phyloP scores from a whole-genome alignment of 2,797 vertebrate genomes.

The Gobio occitaniae region DNA sequence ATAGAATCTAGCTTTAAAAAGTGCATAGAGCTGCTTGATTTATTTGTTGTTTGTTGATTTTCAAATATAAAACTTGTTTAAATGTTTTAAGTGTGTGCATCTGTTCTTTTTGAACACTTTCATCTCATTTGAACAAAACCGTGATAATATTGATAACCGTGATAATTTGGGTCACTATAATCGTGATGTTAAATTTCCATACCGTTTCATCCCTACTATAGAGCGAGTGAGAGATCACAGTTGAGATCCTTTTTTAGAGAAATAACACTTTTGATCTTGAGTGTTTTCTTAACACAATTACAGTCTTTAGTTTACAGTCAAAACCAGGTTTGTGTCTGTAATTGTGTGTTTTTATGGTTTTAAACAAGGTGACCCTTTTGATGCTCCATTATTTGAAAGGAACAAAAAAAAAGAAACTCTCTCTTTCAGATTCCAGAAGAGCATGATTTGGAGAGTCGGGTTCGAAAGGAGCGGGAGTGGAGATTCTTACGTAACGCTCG shows the following conservation, averaged over 20 bases:
- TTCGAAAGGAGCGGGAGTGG: constrained; percentile 96
- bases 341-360: not conserved
- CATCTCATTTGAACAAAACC: too few relatives aligned
- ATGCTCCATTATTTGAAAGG: not conserved
- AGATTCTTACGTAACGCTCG: constrained; percentile 91
- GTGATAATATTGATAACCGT: too few relatives aligned
- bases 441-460: constrained; percentile 94
- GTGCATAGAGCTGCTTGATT: too few relatives aligned
- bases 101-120: too few relatives aligned
- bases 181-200: too few relatives aligned
- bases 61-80: too few relatives aligned
- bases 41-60: too few relatives aligned
- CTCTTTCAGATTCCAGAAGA: constrained; percentile 90
- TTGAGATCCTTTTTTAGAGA: not conserved
- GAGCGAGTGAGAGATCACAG: not conserved
- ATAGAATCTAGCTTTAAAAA: too few relatives aligned
- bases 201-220: too few relatives aligned
- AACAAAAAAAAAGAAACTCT: not conserved
- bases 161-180: too few relatives aligned
- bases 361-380: not conserved
- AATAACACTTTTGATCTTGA: not conserved
- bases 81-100: too few relatives aligned
- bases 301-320: not conserved
- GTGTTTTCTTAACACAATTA: not conserved
- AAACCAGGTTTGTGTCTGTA: not conserved